phyloP scores from a whole-genome alignment of 1,140 invertebrate species.

The Physella acuta region DNA sequence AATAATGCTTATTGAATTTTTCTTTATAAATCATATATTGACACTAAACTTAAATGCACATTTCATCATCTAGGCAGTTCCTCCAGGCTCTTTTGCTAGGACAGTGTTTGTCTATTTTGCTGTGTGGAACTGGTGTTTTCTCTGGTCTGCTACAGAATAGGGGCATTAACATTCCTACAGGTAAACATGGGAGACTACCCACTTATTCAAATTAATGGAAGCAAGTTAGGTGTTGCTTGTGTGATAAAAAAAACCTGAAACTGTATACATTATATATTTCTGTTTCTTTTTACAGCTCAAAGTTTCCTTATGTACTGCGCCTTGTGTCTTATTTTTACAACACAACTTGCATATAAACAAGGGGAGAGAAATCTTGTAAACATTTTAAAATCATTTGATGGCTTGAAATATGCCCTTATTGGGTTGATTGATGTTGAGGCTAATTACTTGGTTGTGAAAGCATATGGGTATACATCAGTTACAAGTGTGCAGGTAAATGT shows the following conservation, averaged over 20 bases:
- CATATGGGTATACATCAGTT: conserved; percentile 68
- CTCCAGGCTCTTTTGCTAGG: conserved; percentile 76
- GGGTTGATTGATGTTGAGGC: conserved; percentile 80
- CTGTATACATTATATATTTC: neutral
- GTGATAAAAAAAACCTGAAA: neutral
- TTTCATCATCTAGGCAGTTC: conserved; percentile 70
- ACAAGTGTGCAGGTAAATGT: conserved; percentile 64
- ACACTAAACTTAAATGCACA: no score
- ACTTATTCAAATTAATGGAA: neutral
- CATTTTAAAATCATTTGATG: conserved; percentile 68
- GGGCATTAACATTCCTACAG: conserved; percentile 72
- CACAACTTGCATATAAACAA: conserved; percentile 72
- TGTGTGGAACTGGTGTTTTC: conserved; percentile 75
- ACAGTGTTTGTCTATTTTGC: conserved; percentile 73
- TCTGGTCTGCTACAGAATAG: conserved; percentile 75
- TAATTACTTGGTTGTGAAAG: conserved; percentile 74
- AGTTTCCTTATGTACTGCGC: conserved; percentile 78
- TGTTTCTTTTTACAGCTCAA: conserved; percentile 65
- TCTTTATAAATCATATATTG: no score
- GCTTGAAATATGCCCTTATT: conserved; percentile 75
- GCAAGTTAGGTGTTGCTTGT: neutral
- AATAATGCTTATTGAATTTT: no score
- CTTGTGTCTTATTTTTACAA: conserved; percentile 75
- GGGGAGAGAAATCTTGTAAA: conserved; percentile 67
- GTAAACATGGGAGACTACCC: no score